These are phyloP conservation scores for Poeciliopsis presidionis DNA, from an alignment of 2,797 vertebrate species.

Conservation along the genomic window DNA sequence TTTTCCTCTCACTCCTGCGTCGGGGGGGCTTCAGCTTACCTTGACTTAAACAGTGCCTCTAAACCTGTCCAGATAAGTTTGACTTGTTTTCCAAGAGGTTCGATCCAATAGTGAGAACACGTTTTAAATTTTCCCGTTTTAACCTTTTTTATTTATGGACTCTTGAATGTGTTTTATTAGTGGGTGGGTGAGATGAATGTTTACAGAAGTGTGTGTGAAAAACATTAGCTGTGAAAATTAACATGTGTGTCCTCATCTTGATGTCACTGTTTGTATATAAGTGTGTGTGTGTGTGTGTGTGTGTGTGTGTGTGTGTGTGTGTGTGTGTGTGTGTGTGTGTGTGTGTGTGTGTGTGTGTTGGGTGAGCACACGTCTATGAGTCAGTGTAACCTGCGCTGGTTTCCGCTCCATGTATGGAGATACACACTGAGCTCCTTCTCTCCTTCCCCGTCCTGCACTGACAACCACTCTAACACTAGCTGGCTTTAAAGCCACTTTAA, in stretches of 20 bases:
- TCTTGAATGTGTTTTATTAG: slow-evolving; percentile 54
- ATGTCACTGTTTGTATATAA: slow-evolving; percentile 40
- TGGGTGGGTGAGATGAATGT: slow-evolving; percentile 26
- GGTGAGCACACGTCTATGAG: slow-evolving; percentile 63
- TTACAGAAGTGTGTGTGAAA: slow-evolving; percentile 40
- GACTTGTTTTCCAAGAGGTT: slow-evolving; percentile 59
- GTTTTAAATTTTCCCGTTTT: slow-evolving; percentile 2
- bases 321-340: slow-evolving; percentile 22
- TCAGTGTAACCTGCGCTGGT: slow-evolving; percentile 75
- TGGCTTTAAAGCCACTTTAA: slow-evolving; percentile 25
- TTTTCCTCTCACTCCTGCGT: slow-evolving; percentile 30
- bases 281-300: slow-evolving; percentile 30
- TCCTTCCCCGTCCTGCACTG: slow-evolving; percentile 48
- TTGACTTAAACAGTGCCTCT: slow-evolving; percentile 49
- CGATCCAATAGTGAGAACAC: slow-evolving; percentile 40
- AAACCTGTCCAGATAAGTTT: slow-evolving; percentile 52
- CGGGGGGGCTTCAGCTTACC: slow-evolving; percentile 8
- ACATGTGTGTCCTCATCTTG: slow-evolving; percentile 27
- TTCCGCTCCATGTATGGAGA: slow-evolving; percentile 86
- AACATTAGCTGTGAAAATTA: slow-evolving; percentile 53
- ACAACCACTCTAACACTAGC: slow-evolving; percentile 28
- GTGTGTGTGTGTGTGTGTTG: slow-evolving; percentile 28
- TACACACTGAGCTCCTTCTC: slow-evolving; percentile 54
- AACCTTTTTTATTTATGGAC: slow-evolving; percentile 65
- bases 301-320: slow-evolving; percentile 19